phyloP scores from a whole-genome alignment of 1,140 invertebrate species.

The Pseudomyrmex flavicornis region DNA sequence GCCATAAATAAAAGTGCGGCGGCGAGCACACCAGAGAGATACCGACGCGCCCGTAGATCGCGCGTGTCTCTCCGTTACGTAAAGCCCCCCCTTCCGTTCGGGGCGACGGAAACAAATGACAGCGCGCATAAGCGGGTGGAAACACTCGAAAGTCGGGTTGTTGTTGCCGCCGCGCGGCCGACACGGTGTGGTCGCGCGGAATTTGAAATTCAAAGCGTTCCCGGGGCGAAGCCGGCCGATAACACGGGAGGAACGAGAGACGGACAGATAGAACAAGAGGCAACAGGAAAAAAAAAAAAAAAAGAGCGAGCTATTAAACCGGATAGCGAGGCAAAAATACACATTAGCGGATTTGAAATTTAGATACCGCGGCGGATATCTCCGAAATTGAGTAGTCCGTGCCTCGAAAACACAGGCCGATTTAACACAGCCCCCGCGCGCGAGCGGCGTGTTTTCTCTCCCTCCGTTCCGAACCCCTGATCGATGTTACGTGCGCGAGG shows the following conservation, averaged over 20 bases:
- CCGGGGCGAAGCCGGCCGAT: slow-evolving; percentile 69
- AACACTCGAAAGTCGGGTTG: slow-evolving; percentile 77
- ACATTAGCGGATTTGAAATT: slow-evolving; percentile 85
- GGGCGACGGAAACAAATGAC: slow-evolving; percentile 75
- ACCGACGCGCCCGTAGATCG: slow-evolving; percentile 62
- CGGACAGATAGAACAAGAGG: slow-evolving; percentile 27
- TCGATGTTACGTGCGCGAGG: slow-evolving; percentile 52
- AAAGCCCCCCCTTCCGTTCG: neutral
- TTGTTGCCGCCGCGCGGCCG: slow-evolving; percentile 61
- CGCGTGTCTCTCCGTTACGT: slow-evolving; percentile 19
- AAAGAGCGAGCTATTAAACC: slow-evolving; percentile 22
- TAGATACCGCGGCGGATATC: slow-evolving; percentile 73
- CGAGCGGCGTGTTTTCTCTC: slow-evolving; percentile 26
- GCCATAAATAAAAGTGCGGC: slow-evolving; percentile 79
- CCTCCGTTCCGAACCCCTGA: slow-evolving; percentile 38
- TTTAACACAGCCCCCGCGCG: slow-evolving; percentile 45
- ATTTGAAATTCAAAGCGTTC: slow-evolving; percentile 84
- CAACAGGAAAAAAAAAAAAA: neutral
- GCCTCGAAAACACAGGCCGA: slow-evolving; percentile 59
- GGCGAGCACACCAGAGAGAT: slow-evolving; percentile 48
- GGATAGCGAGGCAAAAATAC: slow-evolving; percentile 79
- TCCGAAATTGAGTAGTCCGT: slow-evolving; percentile 60
- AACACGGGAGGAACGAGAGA: slow-evolving; percentile 68
- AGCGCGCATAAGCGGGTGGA: slow-evolving; percentile 76
- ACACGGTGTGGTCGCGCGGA: slow-evolving; percentile 64